These are phyloP conservation scores for Acronicta alni DNA, from an alignment of 2,888 invertebrate species.

Conservation along the genomic window DNA sequence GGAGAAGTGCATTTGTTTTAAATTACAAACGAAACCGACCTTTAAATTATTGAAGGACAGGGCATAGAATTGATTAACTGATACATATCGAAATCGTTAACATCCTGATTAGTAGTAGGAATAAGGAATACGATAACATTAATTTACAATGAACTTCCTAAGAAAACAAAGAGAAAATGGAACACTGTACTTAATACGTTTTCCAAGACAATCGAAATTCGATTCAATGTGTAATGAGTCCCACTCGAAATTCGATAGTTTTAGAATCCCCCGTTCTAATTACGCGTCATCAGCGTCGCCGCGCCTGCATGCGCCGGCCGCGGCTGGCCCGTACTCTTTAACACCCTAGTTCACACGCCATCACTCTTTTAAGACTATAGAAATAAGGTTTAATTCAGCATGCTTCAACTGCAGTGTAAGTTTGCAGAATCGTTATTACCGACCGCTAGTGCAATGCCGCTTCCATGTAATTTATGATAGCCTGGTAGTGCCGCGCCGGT, in stretches of 20 bases:
- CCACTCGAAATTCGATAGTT: conserved; percentile 46
- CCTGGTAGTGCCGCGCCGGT: conserved; percentile 73
- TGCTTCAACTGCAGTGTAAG: conserved; percentile 14
- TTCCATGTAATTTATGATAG: conserved; percentile 77
- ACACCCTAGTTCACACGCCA: conserved; percentile 12
- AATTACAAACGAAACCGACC: background rate
- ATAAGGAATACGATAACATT: background rate
- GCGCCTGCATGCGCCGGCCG: conserved; percentile 59
- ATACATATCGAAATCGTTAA: no score
- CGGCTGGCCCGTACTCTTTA: conserved; percentile 37
- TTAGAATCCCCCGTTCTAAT: conserved; percentile 58
- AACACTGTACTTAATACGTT: conserved; percentile 1
- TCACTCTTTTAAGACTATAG: rapidly evolving
- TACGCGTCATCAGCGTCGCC: conserved; percentile 61
- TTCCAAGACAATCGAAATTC: conserved; percentile 39
- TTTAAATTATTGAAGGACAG: background rate
- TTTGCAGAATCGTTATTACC: conserved; percentile 57
- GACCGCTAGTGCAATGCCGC: conserved; percentile 58
- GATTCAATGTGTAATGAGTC: conserved; percentile 36
- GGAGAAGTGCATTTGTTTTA: background rate
- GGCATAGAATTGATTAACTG: no score
- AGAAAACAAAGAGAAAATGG: conserved; percentile 6
- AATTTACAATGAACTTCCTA: background rate
- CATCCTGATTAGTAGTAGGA: no score
- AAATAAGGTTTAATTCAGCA: conserved; percentile 32